phyloP scores from a whole-genome alignment of 2,888 invertebrate species.

The Dusona sp. region DNA sequence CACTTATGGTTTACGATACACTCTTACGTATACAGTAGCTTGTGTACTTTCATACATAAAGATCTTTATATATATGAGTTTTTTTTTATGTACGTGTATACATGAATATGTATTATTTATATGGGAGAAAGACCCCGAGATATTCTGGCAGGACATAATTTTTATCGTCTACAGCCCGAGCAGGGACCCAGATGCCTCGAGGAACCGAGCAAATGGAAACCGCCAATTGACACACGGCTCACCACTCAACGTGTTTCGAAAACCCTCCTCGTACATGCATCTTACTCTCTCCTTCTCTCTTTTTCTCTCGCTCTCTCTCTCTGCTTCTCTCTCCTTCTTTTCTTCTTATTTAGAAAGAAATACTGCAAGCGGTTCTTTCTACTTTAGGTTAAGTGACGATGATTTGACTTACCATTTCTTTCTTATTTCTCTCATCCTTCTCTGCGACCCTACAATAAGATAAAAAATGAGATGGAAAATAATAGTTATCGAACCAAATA shows the following conservation, averaged over 20 bases:
- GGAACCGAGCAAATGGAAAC: slow-evolving; percentile 78
- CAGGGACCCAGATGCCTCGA: slow-evolving; percentile 79
- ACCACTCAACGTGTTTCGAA: slow-evolving; percentile 62
- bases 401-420: neutral
- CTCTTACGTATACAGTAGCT: slow-evolving; percentile 26
- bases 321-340: slow-evolving; percentile 2
- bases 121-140: slow-evolving; percentile 49
- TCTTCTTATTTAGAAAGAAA: slow-evolving; percentile 57
- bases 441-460: neutral
- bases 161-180: slow-evolving; percentile 76
- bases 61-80: slow-evolving; percentile 3
- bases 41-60: slow-evolving; percentile 23
- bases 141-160: slow-evolving; percentile 75
- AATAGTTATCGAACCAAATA: neutral
- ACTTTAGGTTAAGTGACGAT: slow-evolving; percentile 4
- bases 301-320: neutral
- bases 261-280: slow-evolving; percentile 9
- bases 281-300: slow-evolving; percentile 1
- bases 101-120: slow-evolving; percentile 31
- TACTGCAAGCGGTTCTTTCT: slow-evolving; percentile 62
- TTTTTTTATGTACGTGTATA: neutral
- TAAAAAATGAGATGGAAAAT: neutral
- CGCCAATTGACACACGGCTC: slow-evolving; percentile 79
- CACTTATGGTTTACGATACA: slow-evolving; percentile 47
- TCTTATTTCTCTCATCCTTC: neutral